Base-by-base conservation (phyloP, 2,113 vertebrate genomes). In the Thalassoma bifasciatum region DNA sequence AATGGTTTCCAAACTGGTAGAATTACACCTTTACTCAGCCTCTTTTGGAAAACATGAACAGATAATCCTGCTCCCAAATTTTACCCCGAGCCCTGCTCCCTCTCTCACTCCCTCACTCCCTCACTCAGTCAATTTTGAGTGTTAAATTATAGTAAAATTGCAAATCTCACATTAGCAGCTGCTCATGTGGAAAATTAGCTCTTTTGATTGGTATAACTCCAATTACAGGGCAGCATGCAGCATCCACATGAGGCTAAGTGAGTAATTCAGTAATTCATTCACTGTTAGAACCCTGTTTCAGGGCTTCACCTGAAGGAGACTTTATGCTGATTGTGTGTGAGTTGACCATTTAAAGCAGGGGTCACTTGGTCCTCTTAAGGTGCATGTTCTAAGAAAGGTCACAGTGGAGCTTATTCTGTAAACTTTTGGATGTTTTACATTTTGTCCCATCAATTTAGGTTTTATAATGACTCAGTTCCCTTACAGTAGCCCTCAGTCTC, bases 101-200 rank as follows among this genome's bases (percentile, higher is more conserved):
- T 59, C 44, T 13, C 59, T 56, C 58, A 49, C n/a, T n/a, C 49
- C 59, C 37, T 6, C 21, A 3, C 51, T 75, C 24, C 26, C 23
- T 42, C 59, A 19, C 70, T 65, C 38, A 38, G 47, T 80, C 24
- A 69, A 8, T 51, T 72, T 52, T n/a, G 8, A 82, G 63, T 36
- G 51, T 70, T 70, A 61, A 85, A 68, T 77, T 21, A 82, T 73
- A 64, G 46, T 76, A 66, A 65, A 79, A 62, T 50, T 51, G 52
- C 67, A 75, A 83, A 82, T 86, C 57, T 66, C 64, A 64, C 23
- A 83, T 87, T 83, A 75, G 74, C 67, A 79, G 71, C 58, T 52
- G 62, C 62, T 86, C 86, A 81, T 84, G 81, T 90, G 86, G 82
- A 88, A 90, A 89, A 90, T 85, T 78, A 65, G 49, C 58, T 85